A percentile compares a stretch with the other conserved stretches of the same genome.
Evolutionary conservation across 2,113 vertebrate species (phyloP).

Genomic region (Prunella himalayana): DNA sequence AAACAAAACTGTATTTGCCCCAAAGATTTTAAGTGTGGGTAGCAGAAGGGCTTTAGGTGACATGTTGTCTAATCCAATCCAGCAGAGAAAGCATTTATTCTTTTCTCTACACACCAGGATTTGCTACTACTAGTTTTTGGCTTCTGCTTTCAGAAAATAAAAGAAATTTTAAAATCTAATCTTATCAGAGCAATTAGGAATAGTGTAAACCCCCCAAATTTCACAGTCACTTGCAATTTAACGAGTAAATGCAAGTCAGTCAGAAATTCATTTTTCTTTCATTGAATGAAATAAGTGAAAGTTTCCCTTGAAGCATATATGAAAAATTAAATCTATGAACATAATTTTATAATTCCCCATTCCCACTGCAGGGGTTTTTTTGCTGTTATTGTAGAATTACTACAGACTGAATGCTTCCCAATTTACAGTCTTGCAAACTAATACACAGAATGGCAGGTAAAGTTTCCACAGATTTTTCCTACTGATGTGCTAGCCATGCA

Average conservation of each 20-base stretch:
- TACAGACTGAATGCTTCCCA: neutral
- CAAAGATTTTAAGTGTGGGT: neutral
- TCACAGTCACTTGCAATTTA: neutral
- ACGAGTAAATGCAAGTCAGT: neutral
- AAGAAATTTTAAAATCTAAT: neutral
- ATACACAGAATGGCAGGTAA: neutral
- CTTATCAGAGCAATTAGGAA: neutral
- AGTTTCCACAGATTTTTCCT: neutral
- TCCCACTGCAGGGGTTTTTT: neutral
- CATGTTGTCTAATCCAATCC: neutral
- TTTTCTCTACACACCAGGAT: neutral
- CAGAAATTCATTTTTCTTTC: neutral
- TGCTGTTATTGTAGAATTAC: neutral
- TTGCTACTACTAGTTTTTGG: neutral
- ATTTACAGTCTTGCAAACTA: neutral
- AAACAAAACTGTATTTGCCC: neutral
- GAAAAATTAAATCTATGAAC: neutral
- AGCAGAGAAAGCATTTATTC: neutral
- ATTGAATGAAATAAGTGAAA: neutral
- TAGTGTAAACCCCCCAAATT: neutral
- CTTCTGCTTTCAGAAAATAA: neutral
- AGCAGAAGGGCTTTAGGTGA: neutral
- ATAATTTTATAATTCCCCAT: neutral
- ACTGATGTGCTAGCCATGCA: neutral
- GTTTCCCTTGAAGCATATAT: neutral